Base-by-base conservation (phyloP, 2,888 invertebrate species). In the Dryobotodes eremita region DNA sequence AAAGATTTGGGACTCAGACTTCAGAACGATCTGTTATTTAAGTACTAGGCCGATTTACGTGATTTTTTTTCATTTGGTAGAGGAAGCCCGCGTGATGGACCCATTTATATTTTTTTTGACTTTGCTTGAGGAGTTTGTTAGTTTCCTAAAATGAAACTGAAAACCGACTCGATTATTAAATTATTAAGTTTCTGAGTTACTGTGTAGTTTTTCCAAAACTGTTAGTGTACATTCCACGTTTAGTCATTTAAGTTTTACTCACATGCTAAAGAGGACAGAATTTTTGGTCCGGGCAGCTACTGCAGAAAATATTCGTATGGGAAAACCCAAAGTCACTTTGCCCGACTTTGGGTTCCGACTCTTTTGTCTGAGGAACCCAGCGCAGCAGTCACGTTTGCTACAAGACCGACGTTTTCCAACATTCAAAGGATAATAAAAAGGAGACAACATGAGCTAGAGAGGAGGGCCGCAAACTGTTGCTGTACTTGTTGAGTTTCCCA, bases 391-490 rank as follows among this genome's bases (percentile, higher is more conserved):
- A 36, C 13, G 46, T 17, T 48, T 3, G 23, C 10, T 1, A 10
- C n/a, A n/a, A 72, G 0, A n/a, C 10, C 23, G 1, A n/a, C 4
- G 8, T n/a, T n/a, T n/a, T 23, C 15, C 42, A 42, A 42, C 8
- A 15, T 42, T 17, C 17, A 42, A 46, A 55, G 15, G 1, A 55
- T 15, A 23, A 36, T 11, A 72, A 1, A 42, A 17, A 20, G 13
- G 31, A 36, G 1, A 36, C 5, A 26, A 20, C n/a, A 3, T 17
- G 11, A 62, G 2, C 20, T 6, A 6, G 10, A 20, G 26, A 71
- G 31, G 31, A 11, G 76, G 59, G 6, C 17, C 0, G 13, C 74
- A 64, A 76, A 64, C 74, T 55, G 76, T 74, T 74, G 62, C 74
- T 75, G 1, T 23, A 50, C 71, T 64, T 64, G 53, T 53, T 62